phyloP scores from a whole-genome alignment of 2,888 invertebrate genomes.

The Patella ulyssiponensis region DNA sequence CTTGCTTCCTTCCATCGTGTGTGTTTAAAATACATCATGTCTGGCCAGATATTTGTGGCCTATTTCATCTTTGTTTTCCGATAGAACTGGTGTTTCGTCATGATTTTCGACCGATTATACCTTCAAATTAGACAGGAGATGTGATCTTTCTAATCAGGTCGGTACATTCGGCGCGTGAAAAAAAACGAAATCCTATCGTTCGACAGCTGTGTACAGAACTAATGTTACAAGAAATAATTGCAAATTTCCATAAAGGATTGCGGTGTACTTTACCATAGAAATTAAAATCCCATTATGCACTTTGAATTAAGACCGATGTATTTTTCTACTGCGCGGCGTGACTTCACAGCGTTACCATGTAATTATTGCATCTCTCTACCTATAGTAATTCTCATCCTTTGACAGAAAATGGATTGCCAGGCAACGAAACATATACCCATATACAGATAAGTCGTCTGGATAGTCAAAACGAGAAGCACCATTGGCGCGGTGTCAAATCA shows the following conservation, averaged over 20 bases:
- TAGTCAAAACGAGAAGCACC: too few species aligned
- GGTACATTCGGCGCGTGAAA: constrained; percentile 16
- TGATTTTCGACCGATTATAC: constrained; percentile 24
- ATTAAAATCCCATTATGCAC: too few species aligned
- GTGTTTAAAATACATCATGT: constrained; percentile 16
- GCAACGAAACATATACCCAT: too few species aligned
- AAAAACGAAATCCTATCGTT: constrained; percentile 14
- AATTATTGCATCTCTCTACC: too few species aligned
- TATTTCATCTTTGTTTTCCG: constrained; percentile 5
- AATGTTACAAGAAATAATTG: constrained; percentile 27
- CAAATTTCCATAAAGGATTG: constrained; percentile 25
- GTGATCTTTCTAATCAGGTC: constrained; percentile 20
- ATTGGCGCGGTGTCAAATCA: too few species aligned
- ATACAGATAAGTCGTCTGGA: too few species aligned
- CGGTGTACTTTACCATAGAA: not conserved
- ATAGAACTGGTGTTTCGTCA: constrained; percentile 19
- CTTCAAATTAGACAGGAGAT: constrained; percentile 25
- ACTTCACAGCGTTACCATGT: too few species aligned
- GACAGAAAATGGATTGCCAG: too few species aligned
- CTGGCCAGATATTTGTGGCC: constrained; percentile 14
- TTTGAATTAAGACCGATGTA: too few species aligned
- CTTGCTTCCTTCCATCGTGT: constrained; percentile 19
- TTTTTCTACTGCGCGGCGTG: too few species aligned
- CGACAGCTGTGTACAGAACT: constrained; percentile 21
- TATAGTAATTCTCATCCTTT: too few species aligned